These are phyloP conservation scores for Hylaea fasciaria DNA, from an alignment of 2,888 invertebrate species.

Conservation along the genomic window DNA sequence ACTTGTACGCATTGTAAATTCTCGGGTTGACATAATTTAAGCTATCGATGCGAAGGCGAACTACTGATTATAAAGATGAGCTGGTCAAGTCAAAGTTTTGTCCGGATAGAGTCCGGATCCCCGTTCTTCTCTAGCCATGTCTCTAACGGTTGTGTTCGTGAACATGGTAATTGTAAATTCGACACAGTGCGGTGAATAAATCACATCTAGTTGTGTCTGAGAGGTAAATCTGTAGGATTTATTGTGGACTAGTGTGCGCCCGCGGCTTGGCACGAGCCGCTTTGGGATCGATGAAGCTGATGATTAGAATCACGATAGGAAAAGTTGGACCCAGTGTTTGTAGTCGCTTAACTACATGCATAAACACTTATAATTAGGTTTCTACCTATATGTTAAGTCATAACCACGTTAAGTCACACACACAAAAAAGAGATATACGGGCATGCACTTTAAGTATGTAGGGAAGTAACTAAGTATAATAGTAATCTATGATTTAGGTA, in stretches of 20 bases:
- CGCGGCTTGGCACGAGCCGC: constrained; percentile 35
- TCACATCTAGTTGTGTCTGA: constrained; percentile 70
- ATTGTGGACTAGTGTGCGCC: constrained; percentile 58
- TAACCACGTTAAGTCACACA: no score
- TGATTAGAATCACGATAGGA: constrained; percentile 8
- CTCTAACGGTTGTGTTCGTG: constrained; percentile 65
- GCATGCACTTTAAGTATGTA: no score
- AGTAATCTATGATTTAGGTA: no score
- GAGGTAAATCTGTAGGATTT: constrained; percentile 72
- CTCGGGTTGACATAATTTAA: no score
- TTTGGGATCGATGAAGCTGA: constrained; percentile 36
- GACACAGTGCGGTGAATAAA: constrained; percentile 76
- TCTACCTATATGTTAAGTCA: no score
- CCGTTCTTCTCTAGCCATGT: constrained; percentile 1
- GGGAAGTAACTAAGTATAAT: no score
- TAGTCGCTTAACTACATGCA: no score
- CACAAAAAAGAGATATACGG: no score
- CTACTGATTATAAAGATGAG: no score
- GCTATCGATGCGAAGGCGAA: no score
- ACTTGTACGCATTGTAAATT: no score
- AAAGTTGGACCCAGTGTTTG: not conserved
- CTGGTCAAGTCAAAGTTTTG: not conserved
- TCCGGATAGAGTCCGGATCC: constrained; percentile 13
- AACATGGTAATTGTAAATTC: constrained; percentile 77
- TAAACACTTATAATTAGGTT: no score